Percentiles rank a stretch among this genome's conserved stretches.
Evolutionary conservation across 1,140 invertebrate genomes (phyloP).

Genomic region (Procambarus virginalis): DNA sequence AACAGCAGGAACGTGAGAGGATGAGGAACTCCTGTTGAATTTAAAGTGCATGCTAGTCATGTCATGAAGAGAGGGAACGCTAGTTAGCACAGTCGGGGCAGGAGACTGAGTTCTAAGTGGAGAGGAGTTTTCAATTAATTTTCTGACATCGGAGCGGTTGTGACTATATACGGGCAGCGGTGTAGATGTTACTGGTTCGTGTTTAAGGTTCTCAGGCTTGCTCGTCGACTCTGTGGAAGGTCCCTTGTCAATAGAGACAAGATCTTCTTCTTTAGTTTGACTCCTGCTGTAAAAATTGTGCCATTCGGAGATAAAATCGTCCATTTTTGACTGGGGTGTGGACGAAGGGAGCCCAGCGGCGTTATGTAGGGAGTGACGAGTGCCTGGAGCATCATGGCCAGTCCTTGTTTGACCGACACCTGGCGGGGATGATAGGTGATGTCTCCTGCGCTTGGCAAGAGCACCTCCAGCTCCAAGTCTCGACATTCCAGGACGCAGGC

Average conservation of each 20-base stretch:
- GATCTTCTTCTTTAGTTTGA: background rate
- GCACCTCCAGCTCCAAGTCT: background rate
- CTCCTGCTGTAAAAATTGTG: constrained; percentile 19
- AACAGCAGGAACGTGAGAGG: background rate
- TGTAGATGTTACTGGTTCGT: background rate
- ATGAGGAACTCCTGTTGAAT: too few species aligned
- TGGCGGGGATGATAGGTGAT: background rate
- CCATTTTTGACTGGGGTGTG: background rate
- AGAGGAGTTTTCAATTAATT: too few species aligned
- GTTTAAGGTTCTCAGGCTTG: background rate
- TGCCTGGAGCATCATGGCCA: background rate
- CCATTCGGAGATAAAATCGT: background rate
- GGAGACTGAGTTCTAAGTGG: background rate
- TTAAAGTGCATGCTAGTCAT: constrained; percentile 34
- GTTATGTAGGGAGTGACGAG: background rate
- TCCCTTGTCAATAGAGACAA: background rate
- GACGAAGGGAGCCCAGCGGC: background rate
- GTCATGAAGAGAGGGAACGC: constrained; percentile 11
- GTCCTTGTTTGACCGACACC: background rate
- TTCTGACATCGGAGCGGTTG: background rate
- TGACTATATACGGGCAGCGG: background rate
- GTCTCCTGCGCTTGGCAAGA: background rate
- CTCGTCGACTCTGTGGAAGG: background rate
- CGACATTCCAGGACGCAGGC: background rate
- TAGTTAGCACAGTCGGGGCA: background rate